Conservation (phyloP, 1,140 invertebrate species). For the Panulirus ornatus region DNA sequence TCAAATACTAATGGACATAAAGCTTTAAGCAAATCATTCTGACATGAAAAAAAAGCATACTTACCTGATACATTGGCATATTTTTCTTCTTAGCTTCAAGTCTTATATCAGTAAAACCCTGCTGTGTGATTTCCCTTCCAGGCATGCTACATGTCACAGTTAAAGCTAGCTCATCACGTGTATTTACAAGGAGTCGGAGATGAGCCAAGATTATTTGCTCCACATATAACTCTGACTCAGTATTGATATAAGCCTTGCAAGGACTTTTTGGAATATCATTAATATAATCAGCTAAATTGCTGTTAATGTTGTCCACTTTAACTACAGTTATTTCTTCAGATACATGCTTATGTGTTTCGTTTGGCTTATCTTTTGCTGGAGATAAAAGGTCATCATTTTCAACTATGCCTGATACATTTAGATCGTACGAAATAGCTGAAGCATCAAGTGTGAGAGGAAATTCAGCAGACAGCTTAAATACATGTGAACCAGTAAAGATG, state of each 20-base stretch:
- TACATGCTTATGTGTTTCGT: not conserved
- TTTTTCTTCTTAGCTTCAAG: conserved; percentile 69
- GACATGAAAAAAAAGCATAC: too few species aligned
- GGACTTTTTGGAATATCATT: not conserved
- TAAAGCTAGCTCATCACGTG: conserved; percentile 68
- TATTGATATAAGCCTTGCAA: not conserved
- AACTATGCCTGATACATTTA: conserved; percentile 53
- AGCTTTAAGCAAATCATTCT: too few species aligned
- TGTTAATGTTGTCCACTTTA: conserved; percentile 1
- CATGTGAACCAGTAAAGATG: conserved; percentile 6
- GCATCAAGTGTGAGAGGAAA: not conserved
- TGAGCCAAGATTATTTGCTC: conserved; percentile 62
- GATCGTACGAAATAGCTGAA: not conserved
- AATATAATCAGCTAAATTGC: conserved; percentile 20
- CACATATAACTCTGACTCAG: conserved; percentile 44
- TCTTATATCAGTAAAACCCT: conserved; percentile 67
- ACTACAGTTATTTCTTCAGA: not conserved
- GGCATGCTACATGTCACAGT: conserved; percentile 65
- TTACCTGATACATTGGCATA: conserved; percentile 73
- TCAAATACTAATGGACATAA: too few species aligned
- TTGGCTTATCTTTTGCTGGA: not conserved
- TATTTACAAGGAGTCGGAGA: conserved; percentile 68
- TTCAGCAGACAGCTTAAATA: conserved; percentile 23
- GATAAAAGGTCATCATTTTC: conserved; percentile 9
- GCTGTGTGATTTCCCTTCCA: conserved; percentile 61